phyloP scores from a whole-genome alignment of 2,113 vertebrate species.

The Chaenocephalus aceratus region DNA sequence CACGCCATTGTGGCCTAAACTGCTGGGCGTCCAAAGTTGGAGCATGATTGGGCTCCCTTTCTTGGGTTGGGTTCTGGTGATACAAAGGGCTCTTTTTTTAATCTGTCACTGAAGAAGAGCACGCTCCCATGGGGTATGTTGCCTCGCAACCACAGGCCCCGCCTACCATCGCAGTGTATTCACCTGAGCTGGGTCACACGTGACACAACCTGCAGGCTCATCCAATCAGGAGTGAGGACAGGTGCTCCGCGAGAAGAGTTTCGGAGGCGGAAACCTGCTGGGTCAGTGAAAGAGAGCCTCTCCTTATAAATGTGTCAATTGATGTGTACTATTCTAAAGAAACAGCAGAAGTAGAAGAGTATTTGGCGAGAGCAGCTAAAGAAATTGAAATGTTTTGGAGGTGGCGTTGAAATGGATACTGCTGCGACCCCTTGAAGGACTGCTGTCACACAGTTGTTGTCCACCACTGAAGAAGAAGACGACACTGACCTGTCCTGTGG shows the following conservation, averaged over 20 bases:
- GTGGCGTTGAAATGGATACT: conserved; percentile 53
- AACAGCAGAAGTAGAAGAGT: background rate
- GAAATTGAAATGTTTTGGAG: background rate
- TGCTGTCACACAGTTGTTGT: conserved; percentile 26
- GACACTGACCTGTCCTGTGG: background rate
- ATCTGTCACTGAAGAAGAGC: conserved; percentile 42
- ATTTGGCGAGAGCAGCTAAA: background rate
- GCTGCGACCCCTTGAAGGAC: conserved; percentile 33
- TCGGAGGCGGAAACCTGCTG: conserved; percentile 79
- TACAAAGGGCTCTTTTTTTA: conserved; percentile 51
- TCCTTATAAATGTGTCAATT: conserved; percentile 59
- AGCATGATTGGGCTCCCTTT: conserved; percentile 20
- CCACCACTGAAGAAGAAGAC: conserved; percentile 9
- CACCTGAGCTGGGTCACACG: conserved; percentile 62
- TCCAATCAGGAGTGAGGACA: conserved; percentile 70
- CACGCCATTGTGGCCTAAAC: conserved; percentile 2
- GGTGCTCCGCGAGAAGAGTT: conserved; percentile 72
- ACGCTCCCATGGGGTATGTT: conserved; percentile 61
- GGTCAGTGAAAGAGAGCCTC: conserved; percentile 51
- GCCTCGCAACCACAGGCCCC: conserved; percentile 62
- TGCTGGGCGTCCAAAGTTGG: background rate
- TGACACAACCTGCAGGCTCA: conserved; percentile 25
- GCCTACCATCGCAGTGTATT: conserved; percentile 33
- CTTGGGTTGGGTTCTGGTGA: conserved; percentile 59
- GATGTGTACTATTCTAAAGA: background rate